These are phyloP conservation scores for Florisuga fusca DNA, from an alignment of 2,797 vertebrate species.

Conservation along the genomic window DNA sequence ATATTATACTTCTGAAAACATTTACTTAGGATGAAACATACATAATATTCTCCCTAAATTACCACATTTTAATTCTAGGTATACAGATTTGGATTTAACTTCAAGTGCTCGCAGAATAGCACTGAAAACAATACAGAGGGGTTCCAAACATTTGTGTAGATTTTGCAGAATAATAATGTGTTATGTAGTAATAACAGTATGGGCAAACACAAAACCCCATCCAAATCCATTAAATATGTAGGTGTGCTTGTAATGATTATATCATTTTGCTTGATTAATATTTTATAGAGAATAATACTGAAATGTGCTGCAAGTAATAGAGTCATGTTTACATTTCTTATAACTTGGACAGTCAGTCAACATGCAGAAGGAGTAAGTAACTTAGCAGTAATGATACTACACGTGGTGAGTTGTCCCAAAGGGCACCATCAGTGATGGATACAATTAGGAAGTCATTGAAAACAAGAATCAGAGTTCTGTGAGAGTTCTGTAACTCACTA, in stretches of 20 bases:
- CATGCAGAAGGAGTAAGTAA: neutral
- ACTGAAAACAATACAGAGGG: slow-evolving; percentile 17
- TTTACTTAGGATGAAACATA: slow-evolving; percentile 34
- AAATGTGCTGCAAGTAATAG: neutral
- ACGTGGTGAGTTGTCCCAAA: neutral
- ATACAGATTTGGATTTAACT: slow-evolving; percentile 44
- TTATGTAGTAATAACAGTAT: slow-evolving; percentile 1
- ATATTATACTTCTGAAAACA: slow-evolving; percentile 41
- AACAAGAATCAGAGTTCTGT: neutral
- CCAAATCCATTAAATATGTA: neutral
- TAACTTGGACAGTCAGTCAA: neutral
- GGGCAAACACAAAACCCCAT: neutral
- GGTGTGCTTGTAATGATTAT: neutral
- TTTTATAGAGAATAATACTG: neutral
- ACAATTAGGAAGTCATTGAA: neutral
- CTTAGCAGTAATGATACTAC: neutral
- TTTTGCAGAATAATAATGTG: slow-evolving; percentile 7
- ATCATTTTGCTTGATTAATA: neutral
- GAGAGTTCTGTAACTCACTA: neutral
- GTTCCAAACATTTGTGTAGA: slow-evolving; percentile 14
- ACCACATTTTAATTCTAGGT: slow-evolving; percentile 11
- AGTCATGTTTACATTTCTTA: neutral
- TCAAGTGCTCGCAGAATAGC: neutral
- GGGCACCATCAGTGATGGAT: neutral
- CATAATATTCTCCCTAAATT: slow-evolving; percentile 16